These are phyloP conservation scores for Coelopa frigida DNA, from an alignment of 1,140 invertebrate species.

Conservation along the genomic window DNA sequence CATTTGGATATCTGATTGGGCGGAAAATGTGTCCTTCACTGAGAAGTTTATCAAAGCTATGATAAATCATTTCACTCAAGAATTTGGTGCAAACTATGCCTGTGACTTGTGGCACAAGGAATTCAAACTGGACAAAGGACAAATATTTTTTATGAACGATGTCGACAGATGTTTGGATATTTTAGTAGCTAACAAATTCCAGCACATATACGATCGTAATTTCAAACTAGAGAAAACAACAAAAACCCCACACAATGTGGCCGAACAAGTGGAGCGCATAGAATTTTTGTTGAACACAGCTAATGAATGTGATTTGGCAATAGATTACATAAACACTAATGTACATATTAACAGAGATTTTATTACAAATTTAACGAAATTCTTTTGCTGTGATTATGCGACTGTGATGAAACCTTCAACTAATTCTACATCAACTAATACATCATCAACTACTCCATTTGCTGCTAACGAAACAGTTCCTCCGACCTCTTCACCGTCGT, in stretches of 20 bases:
- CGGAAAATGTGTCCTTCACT: conserved; percentile 16
- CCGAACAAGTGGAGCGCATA: conserved; percentile 32
- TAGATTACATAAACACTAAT: conserved; percentile 41
- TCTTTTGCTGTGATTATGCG: conserved; percentile 39
- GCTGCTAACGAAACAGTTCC: no score
- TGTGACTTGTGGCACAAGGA: conserved; percentile 35
- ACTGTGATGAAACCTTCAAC: conserved; percentile 23
- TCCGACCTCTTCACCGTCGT: no score
- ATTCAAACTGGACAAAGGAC: conserved; percentile 29
- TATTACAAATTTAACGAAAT: conserved; percentile 32
- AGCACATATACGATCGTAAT: conserved; percentile 10
- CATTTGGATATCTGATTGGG: conserved; percentile 32
- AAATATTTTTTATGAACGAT: conserved; percentile 33
- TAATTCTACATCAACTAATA: no score
- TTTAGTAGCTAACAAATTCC: conserved; percentile 4
- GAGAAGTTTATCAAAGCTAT: conserved; percentile 33
- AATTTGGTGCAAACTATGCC: conserved; percentile 32
- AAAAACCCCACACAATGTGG: conserved; percentile 16
- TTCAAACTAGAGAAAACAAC: not conserved
- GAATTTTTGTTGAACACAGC: conserved; percentile 23
- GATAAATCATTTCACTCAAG: conserved; percentile 31
- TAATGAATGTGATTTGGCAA: conserved; percentile 27
- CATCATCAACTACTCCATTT: no score
- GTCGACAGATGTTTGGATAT: conserved; percentile 6
- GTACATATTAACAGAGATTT: conserved; percentile 31